Evolutionary conservation across 2,113 vertebrate species (phyloP), one percentile per base, ranked within the genome.

Genomic region (Nothoprocta perdicaria): DNA sequence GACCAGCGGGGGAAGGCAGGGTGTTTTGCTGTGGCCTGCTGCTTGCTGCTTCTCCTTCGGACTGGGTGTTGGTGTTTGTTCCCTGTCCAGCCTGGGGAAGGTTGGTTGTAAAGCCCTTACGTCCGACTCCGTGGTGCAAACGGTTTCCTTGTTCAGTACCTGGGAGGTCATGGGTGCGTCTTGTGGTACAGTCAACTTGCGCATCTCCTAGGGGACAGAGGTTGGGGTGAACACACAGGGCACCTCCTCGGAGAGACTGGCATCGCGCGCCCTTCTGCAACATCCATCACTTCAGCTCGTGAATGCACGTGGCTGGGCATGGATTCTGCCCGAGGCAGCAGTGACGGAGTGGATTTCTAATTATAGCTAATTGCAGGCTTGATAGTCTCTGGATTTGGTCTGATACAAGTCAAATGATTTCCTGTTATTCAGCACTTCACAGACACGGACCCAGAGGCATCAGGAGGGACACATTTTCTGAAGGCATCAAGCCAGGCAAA

Each of bases 1-100:
- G 74, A 94, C 82, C 86, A 95, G 76, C 3, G 91, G 86, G n/a
- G 96, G 93, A 27, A 95, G 72, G 40, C 90, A 79, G 52, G 90
- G 79, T 13, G 29, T 84, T 80, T 86, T 94, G 9, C 67, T 40
- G 14, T 71, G 92, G 65, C n/a, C 65, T 6, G 27, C 27, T 66
- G 87, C 16, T 94, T 86, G 97, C 52, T 91, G 83, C 68, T 80
- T 95, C 66, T 95, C 89, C 40, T 35, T 68, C 33, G 35, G 46
- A 16, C n/a, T 41, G 45, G 88, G 12, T 14, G 68, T 65, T 21
- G 86, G 74, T 27, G 41, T 21, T 29, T 93, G 93, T 72, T 86
- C 76, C 50, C 79, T 43, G 38, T 63, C 46, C 62, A 82, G 50
- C 38, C 93, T 92, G 77, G 62, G 40, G 53, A 90, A 83, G 62